A percentile compares a stretch with the other conserved stretches of the same genome.
These are phyloP conservation scores for Callipepla squamata DNA, from an alignment of 2,113 vertebrate genomes.

Conservation along the genomic window DNA sequence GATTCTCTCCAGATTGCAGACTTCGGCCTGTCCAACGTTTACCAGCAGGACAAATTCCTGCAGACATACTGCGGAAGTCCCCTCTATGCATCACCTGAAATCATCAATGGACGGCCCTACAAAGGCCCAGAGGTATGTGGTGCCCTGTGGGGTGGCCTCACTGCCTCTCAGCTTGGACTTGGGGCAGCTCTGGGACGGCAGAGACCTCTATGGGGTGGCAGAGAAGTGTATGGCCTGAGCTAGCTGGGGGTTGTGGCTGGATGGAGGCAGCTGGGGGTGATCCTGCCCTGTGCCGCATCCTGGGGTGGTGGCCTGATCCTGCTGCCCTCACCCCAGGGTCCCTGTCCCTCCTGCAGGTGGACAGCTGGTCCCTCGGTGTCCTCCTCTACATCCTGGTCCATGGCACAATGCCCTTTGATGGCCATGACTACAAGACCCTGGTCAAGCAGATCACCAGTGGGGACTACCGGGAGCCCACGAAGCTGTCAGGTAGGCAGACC, in stretches of 20 bases:
- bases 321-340: background rate
- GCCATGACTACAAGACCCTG: constrained; percentile 88
- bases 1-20: constrained; percentile 88
- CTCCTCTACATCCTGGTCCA: constrained; percentile 95
- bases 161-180: fast-evolving
- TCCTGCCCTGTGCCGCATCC: fast-evolving
- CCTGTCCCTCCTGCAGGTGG: constrained; percentile 81
- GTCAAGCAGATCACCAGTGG: constrained; percentile 93
- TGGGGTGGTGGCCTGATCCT: background rate
- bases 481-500: constrained; percentile 84
- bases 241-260: background rate
- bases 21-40: constrained; percentile 95
- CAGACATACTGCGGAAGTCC: constrained; percentile 97
- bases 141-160: background rate
- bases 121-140: constrained; percentile 83
- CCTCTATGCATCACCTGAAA: constrained; percentile 95
- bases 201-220: background rate
- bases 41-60: constrained; percentile 87
- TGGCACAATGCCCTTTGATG: constrained; percentile 94
- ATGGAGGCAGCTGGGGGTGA: background rate
- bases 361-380: constrained; percentile 97
- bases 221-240: fast-evolving
- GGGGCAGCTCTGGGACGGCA: fast-evolving
- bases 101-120: constrained; percentile 94
- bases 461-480: constrained; percentile 88